Evolutionary conservation across 1,140 invertebrate genomes (phyloP).

Genomic region (Orchestia grillus): DNA sequence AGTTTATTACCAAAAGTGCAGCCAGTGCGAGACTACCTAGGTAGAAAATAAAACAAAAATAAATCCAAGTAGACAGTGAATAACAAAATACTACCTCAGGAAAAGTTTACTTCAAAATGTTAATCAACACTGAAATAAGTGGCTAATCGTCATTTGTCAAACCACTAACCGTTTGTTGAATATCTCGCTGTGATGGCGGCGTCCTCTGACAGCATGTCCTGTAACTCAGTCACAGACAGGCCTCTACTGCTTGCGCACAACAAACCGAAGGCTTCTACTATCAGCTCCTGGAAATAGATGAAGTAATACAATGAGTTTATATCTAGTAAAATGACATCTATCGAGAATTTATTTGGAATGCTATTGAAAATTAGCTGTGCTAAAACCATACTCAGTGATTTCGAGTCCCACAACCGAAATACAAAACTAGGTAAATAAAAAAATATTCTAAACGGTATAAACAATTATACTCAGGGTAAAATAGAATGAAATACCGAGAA

Average conservation of each 20-base stretch:
- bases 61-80: neutral
- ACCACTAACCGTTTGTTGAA: neutral
- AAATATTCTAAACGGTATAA: neutral
- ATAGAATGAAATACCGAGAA: neutral
- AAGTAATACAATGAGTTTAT: neutral
- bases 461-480: neutral
- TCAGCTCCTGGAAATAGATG: constrained; percentile 69
- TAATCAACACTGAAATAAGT: neutral
- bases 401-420: neutral
- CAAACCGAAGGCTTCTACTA: constrained; percentile 77
- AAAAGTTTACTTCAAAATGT: neutral
- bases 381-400: neutral
- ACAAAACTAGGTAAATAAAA: neutral
- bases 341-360: neutral
- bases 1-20: no score
- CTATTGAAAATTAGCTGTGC: neutral
- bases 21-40: no score
- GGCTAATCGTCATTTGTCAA: neutral
- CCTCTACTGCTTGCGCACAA: constrained; percentile 80
- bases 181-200: constrained; percentile 61
- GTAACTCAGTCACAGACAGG: constrained; percentile 81
- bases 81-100: neutral
- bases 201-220: constrained; percentile 81
- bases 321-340: neutral
- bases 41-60: neutral